Evolutionary conservation across 2,113 vertebrate genomes (phyloP), one percentile per base, ranked within the genome.

Genomic region (Engraulis encrasicolus): DNA sequence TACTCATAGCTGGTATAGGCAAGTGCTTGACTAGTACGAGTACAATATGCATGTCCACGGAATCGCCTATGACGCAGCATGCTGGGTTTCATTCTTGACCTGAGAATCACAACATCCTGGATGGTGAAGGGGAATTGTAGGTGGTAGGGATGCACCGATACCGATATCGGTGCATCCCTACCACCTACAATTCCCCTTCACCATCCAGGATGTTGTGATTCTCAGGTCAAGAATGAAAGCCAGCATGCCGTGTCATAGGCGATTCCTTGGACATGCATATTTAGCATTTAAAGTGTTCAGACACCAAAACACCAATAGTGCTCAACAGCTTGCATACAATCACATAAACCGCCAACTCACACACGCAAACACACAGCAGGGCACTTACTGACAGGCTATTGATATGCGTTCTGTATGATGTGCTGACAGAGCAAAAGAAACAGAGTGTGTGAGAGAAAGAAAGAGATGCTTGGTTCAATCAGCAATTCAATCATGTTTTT

Each of bases 391-490:
- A 74, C 31, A 34, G 61, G 23, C 20, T 77, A 31, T 45, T 82
- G 54, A 77, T 82, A 61, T 74, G 50, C 38, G 54, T 37, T 38
- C 34, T 77, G 58, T 45, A 74, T 27, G 66, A 27, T 23, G 58
- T n/a, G 5, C 7, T 27, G 2, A 45, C 4, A 45, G 40, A 45
- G 40, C 3, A 9, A 45, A 9, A 45, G 40, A 45, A 9, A 45
- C 4, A 45, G 40, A 45, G 40, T 5, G 40, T 5, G 40, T 5
- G 40, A 45, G 40, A 45, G 40, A 45, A 9, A 45, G 40, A 12
- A 11, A 31, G 66, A 74, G 27, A 74, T 27, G 80, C 50, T 71
- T 54, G 37, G 80, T 23, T 79, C 74, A 27, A 48, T 61, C 86
- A 83, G 52, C 19, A 45, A 74, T 78, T 85, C 45, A 34, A 23